Evolutionary conservation across 2,797 vertebrate species (phyloP).

Genomic region (Clarias platycephalus): DNA sequence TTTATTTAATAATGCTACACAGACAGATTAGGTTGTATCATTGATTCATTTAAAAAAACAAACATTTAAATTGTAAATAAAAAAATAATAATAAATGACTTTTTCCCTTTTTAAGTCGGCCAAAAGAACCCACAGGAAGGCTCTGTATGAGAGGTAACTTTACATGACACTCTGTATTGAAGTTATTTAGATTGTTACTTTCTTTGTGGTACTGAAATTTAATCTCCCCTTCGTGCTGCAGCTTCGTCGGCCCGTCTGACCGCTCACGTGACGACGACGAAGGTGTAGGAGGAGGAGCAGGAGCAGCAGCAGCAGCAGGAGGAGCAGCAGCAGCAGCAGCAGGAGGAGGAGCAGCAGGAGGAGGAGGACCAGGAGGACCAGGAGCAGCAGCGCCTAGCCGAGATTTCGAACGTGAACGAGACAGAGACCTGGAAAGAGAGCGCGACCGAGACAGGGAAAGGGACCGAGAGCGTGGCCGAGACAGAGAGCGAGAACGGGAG

Average conservation of each 20-base stretch:
- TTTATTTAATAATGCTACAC: background rate
- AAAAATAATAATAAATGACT: background rate
- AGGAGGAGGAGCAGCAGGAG: no score
- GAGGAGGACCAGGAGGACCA: no score
- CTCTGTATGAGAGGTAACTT: slow-evolving; percentile 87
- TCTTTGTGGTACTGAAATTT: background rate
- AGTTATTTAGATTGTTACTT: no score
- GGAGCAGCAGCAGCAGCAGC: no score
- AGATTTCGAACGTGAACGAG: slow-evolving; percentile 49
- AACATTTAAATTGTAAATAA: no score
- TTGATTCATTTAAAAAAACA: background rate
- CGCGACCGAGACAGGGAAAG: slow-evolving; percentile 59
- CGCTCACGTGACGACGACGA: slow-evolving; percentile 77
- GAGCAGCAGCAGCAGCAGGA: no score
- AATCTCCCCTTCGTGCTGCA: slow-evolving; percentile 53
- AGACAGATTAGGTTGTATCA: background rate
- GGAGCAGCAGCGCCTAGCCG: slow-evolving; percentile 37
- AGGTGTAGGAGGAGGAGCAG: slow-evolving; percentile 13
- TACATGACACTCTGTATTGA: background rate
- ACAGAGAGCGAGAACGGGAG: slow-evolving; percentile 59
- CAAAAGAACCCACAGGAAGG: slow-evolving; percentile 84
- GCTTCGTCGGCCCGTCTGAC: slow-evolving; percentile 85
- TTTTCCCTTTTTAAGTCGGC: slow-evolving; percentile 70
- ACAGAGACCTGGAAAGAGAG: slow-evolving; percentile 62
- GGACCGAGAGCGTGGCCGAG: slow-evolving; percentile 62